phyloP scores from a whole-genome alignment of 2,113 vertebrate species.

The Zapornia atra region DNA sequence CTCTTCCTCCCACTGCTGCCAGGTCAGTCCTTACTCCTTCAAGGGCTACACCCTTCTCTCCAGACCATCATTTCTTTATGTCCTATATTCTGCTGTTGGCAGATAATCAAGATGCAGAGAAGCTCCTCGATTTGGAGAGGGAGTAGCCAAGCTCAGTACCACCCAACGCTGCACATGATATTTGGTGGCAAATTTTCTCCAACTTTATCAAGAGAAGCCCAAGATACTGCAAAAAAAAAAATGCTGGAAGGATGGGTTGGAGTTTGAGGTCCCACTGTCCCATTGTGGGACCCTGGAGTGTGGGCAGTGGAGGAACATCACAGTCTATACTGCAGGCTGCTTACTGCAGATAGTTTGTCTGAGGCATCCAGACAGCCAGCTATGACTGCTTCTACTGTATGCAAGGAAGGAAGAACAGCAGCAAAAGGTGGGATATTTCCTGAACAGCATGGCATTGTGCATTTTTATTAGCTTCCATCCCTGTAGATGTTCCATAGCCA shows the following conservation, averaged over 20 bases:
- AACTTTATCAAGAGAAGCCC: not conserved
- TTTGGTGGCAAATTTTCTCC: not conserved
- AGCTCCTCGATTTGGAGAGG: not conserved
- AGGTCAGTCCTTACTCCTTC: not conserved
- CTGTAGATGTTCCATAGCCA: not conserved
- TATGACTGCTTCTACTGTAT: not conserved
- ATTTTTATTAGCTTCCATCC: not conserved
- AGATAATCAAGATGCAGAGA: not conserved
- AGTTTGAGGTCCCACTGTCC: not conserved
- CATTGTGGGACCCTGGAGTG: not conserved
- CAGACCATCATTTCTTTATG: not conserved
- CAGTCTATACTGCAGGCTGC: not conserved
- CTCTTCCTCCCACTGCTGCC: not conserved
- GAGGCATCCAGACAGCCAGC: not conserved
- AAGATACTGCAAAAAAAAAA: not conserved
- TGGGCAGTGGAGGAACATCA: not conserved
- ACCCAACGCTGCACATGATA: not conserved
- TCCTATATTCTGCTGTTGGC: not conserved
- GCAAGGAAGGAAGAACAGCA: not conserved
- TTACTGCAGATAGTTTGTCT: not conserved
- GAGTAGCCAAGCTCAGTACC: not conserved
- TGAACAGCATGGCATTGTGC: not conserved
- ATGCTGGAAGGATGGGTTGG: not conserved
- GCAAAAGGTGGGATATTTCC: not conserved
- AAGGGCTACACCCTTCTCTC: not conserved